These are phyloP conservation scores for Synanthedon myopaeformis DNA, from an alignment of 2,888 invertebrate species.

Conservation along the genomic window DNA sequence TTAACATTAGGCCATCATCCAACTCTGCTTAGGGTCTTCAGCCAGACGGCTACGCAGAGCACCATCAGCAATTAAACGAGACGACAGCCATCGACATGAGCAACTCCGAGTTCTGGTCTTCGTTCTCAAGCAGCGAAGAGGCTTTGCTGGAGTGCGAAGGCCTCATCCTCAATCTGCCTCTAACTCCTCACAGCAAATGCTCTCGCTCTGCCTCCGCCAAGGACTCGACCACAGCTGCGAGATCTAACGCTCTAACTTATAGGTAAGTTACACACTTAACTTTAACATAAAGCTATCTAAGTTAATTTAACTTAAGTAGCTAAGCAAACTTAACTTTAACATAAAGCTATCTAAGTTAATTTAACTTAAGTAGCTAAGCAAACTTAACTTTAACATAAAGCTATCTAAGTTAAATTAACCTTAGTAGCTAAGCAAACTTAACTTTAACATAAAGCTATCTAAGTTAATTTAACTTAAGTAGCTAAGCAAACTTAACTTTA, in stretches of 20 bases:
- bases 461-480: too few relatives aligned
- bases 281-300: slow-evolving; percentile 1
- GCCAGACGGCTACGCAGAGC: slow-evolving; percentile 75
- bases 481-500: too few relatives aligned
- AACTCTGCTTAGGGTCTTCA: slow-evolving; percentile 50
- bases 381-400: too few relatives aligned
- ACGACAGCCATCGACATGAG: slow-evolving; percentile 77
- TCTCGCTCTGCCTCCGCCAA: slow-evolving; percentile 34
- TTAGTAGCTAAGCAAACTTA: too few relatives aligned
- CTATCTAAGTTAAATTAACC: too few relatives aligned
- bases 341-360: too few relatives aligned
- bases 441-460: too few relatives aligned
- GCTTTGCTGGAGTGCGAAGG: slow-evolving; percentile 80
- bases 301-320: too few relatives aligned
- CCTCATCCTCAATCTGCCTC: slow-evolving; percentile 77
- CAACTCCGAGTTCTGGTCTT: slow-evolving; percentile 84
- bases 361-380: too few relatives aligned
- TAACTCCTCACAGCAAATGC: slow-evolving; percentile 75
- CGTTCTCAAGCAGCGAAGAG: slow-evolving; percentile 85
- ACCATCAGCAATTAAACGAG: slow-evolving; percentile 74
- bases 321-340: too few relatives aligned
- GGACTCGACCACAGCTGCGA: slow-evolving; percentile 62
- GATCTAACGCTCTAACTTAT: slow-evolving; percentile 75
- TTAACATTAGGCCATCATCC: neutral
- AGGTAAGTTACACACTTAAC: slow-evolving; percentile 46